Evolutionary conservation across 2,888 invertebrate genomes (phyloP).

Genomic region (Lasioglossum malachurum): DNA sequence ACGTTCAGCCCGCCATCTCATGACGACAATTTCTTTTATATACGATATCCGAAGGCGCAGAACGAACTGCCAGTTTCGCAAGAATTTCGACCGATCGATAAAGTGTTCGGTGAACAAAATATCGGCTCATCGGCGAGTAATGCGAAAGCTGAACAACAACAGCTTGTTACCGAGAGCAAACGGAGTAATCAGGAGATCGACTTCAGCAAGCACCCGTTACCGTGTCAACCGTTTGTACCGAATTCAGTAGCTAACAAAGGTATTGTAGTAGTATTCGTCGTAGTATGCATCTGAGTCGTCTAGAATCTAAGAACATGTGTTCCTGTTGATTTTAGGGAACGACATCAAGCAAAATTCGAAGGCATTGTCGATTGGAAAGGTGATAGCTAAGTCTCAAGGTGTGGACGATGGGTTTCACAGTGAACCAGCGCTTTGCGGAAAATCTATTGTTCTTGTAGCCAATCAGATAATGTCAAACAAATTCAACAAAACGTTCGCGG

Average conservation of each 20-base stretch:
- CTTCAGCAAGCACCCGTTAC: slow-evolving; percentile 89
- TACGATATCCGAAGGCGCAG: slow-evolving; percentile 86
- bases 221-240: slow-evolving; percentile 86
- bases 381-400: slow-evolving; percentile 86
- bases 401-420: slow-evolving; percentile 88
- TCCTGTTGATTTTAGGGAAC: slow-evolving; percentile 1
- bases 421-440: slow-evolving; percentile 90
- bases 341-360: slow-evolving; percentile 55
- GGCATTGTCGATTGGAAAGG: slow-evolving; percentile 55
- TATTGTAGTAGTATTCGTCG: slow-evolving; percentile 37
- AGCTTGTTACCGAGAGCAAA: slow-evolving; percentile 47
- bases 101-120: slow-evolving; percentile 73
- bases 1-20: slow-evolving; percentile 90
- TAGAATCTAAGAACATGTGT: neutral
- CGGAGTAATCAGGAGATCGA: slow-evolving; percentile 74
- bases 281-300: too few relatives aligned
- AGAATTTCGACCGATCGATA: slow-evolving; percentile 76
- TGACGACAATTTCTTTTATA: slow-evolving; percentile 91
- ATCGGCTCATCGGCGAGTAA: slow-evolving; percentile 46
- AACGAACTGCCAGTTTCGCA: slow-evolving; percentile 62
- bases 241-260: slow-evolving; percentile 70
- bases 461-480: slow-evolving; percentile 82
- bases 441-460: slow-evolving; percentile 87
- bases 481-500: slow-evolving; percentile 65
- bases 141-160: slow-evolving; percentile 33